Base-by-base conservation (phyloP, 2,888 invertebrate genomes). In the Caenorhabditis sp. region DNA sequence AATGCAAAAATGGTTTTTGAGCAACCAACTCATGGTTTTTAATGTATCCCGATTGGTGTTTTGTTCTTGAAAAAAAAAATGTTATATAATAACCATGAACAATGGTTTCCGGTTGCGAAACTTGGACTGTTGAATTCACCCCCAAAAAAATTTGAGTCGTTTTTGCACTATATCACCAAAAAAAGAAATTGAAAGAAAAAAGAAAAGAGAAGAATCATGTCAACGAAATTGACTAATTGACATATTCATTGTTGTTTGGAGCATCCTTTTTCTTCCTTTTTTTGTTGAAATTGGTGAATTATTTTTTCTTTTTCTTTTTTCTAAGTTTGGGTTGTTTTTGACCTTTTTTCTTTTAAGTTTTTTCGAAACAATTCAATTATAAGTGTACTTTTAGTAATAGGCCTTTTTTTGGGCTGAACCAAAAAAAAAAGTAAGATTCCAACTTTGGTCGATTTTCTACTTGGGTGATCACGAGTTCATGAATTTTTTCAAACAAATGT, bases 221-320 rank as follows among this genome's bases (percentile, higher is more conserved):
- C 52, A 20, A 3, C 52, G 21, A 52, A 21, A 52, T 21, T 4
- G n/a, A 25, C 67, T 63, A 67, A 71, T 71, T 67, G 71, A 26
- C 27, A 63, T 67, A 67, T 70, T 67, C 70, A 59, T 50, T 71
- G 57, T 67, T 31, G 67, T 52, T 57, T 17, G 17, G 43, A 17
- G 43, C 43, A 43, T 43, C 43, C 43, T 43, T 43, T 43, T 14
- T 26, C 50, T 50, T 26, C 4, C 43, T 3, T 1, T 14, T 20
- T 26, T 38, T 59, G 50, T 43, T 23, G 8, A 23, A 36, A 20
- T 21, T 43, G 8, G 1, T 23, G 25, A 26, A 23, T 25, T 23
- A 26, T 43, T 43, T 43, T 43, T 14, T 14, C 43, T 3, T 43
- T 43, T 43, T 43, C 17, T 7, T n/a, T n/a, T n/a, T n/a, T n/a